These are phyloP conservation scores for Hyperopisus bebe DNA, from an alignment of 2,113 vertebrate species.

Conservation along the genomic window DNA sequence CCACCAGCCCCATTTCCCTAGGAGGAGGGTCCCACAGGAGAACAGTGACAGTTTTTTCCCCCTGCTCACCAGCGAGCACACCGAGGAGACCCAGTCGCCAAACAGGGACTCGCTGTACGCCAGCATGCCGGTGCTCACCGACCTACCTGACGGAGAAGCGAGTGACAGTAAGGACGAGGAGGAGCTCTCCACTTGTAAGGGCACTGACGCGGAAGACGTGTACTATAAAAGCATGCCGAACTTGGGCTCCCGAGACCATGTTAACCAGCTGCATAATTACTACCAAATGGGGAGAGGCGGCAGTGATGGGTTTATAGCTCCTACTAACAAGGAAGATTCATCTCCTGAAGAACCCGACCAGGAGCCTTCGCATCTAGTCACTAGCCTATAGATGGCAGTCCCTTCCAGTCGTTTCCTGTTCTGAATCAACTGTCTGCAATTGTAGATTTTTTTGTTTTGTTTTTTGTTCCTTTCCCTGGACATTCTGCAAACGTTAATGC, in stretches of 20 bases:
- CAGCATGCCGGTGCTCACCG: slow-evolving; percentile 89
- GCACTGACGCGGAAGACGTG: slow-evolving; percentile 80
- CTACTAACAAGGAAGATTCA: slow-evolving; percentile 80
- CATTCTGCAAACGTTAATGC: slow-evolving; percentile 52
- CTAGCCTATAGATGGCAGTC: slow-evolving; percentile 84
- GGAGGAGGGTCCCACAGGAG: slow-evolving; percentile 83
- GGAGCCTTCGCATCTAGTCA: slow-evolving; percentile 91
- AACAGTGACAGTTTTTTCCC: slow-evolving; percentile 97
- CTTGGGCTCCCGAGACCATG: slow-evolving; percentile 85
- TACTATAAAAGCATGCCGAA: slow-evolving; percentile 99
- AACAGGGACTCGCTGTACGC: slow-evolving; percentile 94
- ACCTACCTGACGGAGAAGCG: slow-evolving; percentile 66
- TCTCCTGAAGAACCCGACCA: slow-evolving; percentile 74
- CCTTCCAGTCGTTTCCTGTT: slow-evolving; percentile 50
- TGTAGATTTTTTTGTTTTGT: slow-evolving; percentile 47
- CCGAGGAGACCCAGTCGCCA: slow-evolving; percentile 72
- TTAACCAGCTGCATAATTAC: slow-evolving; percentile 90
- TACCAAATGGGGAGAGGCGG: slow-evolving; percentile 95
- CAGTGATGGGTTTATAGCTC: slow-evolving; percentile 93
- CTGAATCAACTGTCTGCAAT: slow-evolving; percentile 56
- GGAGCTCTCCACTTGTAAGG: slow-evolving; percentile 73
- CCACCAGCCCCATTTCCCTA: slow-evolving; percentile 76
- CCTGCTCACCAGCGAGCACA: slow-evolving; percentile 87
- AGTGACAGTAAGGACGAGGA: slow-evolving; percentile 74
- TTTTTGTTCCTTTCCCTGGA: slow-evolving; percentile 34